Base-by-base conservation (phyloP, 2,113 vertebrate species). In the Strigops habroptila region DNA sequence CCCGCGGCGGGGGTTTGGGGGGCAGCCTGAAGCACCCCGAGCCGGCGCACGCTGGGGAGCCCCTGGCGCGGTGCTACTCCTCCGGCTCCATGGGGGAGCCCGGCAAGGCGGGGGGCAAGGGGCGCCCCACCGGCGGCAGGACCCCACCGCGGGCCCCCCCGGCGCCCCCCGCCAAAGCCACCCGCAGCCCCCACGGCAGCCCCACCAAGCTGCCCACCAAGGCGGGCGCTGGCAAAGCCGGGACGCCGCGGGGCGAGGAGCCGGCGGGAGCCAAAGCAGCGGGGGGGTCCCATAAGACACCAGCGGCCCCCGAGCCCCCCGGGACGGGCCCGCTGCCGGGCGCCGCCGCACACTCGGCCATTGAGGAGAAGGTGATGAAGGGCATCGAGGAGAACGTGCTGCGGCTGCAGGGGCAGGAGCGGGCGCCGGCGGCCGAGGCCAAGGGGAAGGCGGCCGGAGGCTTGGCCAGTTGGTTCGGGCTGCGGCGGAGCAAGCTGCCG, bases 311-410 rank as follows among this genome's bases (percentile, higher is more conserved):
- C 37, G 95, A 43, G 13, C 43, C 31, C 69, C 73, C 6, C 25
- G 64, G 44, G 6, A 0, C 35, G 24, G 97, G 9, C 8, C 53
- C 49, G 1, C 35, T n/a, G 0, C 33, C 94, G 12, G 78, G 93
- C 27, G 78, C 48, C 3, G 83, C 68, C 43, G 6, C 91, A 55
- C 98, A 99, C 21, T 99, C 99, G 0, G 98, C 99, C 95, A 99
- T 99, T 7, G 99, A 99, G 97, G 99, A 99, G 97, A 99, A 99
- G 95, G 99, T 99, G 88, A 99, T 99, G 99, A 99, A 99, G 79
- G 99, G 99, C 90, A 99, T 99, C 3, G 98, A 99, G 97, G 99
- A 99, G 97, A 99, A 99, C 7, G 97, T 99, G 97, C 97, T 99
- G 80, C 98, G 99, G 84, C 98, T 99, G 33, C 99, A 99, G 96